Base-by-base conservation (phyloP, 2,888 invertebrate species). In the Autographa gamma region DNA sequence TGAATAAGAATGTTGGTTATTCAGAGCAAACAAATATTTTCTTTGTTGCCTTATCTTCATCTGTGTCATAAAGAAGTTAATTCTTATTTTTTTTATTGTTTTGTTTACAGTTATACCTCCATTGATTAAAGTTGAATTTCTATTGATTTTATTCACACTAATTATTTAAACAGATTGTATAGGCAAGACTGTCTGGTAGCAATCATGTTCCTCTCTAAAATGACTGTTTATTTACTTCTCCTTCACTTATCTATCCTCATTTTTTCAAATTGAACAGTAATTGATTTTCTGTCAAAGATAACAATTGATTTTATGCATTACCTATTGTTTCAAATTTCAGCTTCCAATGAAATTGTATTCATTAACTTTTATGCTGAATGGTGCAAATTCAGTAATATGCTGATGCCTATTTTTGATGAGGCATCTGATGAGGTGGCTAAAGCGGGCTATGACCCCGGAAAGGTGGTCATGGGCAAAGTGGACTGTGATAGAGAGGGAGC, bases 281-380 rank as follows among this genome's bases (percentile, higher is more conserved):
- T 69, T 11, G 19, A 19, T 31, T 66, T 60, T 60, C 58, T 34
- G 0, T 71, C 32, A 38, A n/a, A 19, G 7, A 38, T 11, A 3
- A 2, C 13, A 38, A 43, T 69, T 61, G 9, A 64, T 54, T 66
- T 67, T 43, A 69, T 65, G 56, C 43, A 71, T 32, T 74, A 85
- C 85, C 80, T 83, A 8, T 71, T 75, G 11, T 73, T 83, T 73
- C 38, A 61, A 18, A 25, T 97, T 97, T 79, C 96, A 99, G 99
- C 98, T 76, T 97, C 98, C 74, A 98, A 99, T 96, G 99, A 99
- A 96, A 96, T 99, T 93, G 99, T 99, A 76, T 98, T 99, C 94
- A 97, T 99, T 76, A 99, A 99, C 96, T 99, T 99, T 95, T 99
- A 99, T 96, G 99, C 99, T 41, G 99, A 99, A 91, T 99, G 99